Conservation (phyloP, 2,113 vertebrate genomes). For the Tiliqua scincoides region DNA sequence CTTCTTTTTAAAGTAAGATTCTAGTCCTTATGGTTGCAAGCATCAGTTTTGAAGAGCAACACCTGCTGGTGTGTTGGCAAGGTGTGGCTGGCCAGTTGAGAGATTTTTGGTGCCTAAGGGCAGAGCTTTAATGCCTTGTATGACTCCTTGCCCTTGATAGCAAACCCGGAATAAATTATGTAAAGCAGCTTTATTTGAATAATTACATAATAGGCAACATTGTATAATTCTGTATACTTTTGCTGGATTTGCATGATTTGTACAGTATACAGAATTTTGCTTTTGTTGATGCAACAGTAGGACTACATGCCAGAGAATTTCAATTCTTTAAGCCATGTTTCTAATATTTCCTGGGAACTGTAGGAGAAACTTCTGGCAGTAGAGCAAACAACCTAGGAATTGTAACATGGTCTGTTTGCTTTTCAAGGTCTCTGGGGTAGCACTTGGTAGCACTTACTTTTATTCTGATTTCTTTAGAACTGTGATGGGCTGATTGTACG, state of each 20-base stretch:
- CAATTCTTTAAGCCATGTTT: not conserved
- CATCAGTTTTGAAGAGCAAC: too few relatives aligned
- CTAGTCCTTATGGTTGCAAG: not conserved
- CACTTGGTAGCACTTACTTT: not conserved
- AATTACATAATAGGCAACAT: not conserved
- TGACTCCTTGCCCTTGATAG: not conserved
- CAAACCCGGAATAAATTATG: too few relatives aligned
- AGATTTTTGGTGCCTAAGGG: not conserved
- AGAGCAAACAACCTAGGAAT: not conserved
- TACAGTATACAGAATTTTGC: too few relatives aligned
- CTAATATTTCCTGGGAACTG: not conserved
- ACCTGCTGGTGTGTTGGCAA: not conserved
- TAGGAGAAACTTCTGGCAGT: not conserved
- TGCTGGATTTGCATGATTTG: too few relatives aligned
- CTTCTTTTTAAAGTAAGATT: not conserved
- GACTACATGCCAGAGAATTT: not conserved
- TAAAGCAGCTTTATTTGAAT: not conserved
- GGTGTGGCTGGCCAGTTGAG: too few relatives aligned
- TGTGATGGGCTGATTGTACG: constrained; percentile 94
- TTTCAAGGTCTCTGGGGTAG: not conserved
- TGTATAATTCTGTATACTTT: not conserved
- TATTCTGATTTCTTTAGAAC: constrained; percentile 72
- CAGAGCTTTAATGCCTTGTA: not conserved
- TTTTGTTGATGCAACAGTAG: not conserved
- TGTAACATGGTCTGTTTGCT: not conserved